Percentiles rank a stretch among this genome's conserved stretches.
These are phyloP conservation scores for Anastatus disparis DNA, from an alignment of 1,140 invertebrate species.

Conservation along the genomic window DNA sequence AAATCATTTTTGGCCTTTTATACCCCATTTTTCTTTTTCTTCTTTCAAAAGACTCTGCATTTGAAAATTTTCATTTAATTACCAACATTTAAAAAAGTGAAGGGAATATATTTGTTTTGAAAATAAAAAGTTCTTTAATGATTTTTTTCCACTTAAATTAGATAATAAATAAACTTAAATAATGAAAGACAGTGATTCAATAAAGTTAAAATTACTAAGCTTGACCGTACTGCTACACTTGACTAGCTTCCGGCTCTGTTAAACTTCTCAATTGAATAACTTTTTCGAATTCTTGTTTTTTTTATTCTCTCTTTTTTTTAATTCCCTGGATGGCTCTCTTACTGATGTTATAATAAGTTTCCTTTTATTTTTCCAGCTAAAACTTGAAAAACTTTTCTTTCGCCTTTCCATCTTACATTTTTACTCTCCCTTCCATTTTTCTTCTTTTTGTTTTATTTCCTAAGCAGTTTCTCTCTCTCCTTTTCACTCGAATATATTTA, in stretches of 20 bases:
- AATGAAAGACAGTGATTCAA: constrained; percentile 45
- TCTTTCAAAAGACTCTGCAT: constrained; percentile 41
- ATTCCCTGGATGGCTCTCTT: constrained; percentile 49
- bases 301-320: constrained; percentile 50
- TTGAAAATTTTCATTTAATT: no score
- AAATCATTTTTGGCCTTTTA: constrained; percentile 40
- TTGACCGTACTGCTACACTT: constrained; percentile 20
- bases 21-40: no score
- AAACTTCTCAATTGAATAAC: constrained; percentile 58
- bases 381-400: constrained; percentile 41
- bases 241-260: constrained; percentile 42
- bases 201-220: constrained; percentile 53
- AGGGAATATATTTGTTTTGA: no score
- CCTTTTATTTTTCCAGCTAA: not conserved
- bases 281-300: constrained; percentile 51
- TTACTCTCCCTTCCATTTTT: no score
- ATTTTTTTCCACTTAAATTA: no score
- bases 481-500: constrained; percentile 42
- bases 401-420: not conserved
- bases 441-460: no score
- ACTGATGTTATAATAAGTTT: constrained; percentile 18
- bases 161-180: constrained; percentile 47
- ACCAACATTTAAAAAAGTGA: no score
- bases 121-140: no score
- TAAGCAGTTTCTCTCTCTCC: constrained; percentile 39